phyloP scores from a whole-genome alignment of 53 echinoderm and acorn worm genomes.

The Stichopus horrens region DNA sequence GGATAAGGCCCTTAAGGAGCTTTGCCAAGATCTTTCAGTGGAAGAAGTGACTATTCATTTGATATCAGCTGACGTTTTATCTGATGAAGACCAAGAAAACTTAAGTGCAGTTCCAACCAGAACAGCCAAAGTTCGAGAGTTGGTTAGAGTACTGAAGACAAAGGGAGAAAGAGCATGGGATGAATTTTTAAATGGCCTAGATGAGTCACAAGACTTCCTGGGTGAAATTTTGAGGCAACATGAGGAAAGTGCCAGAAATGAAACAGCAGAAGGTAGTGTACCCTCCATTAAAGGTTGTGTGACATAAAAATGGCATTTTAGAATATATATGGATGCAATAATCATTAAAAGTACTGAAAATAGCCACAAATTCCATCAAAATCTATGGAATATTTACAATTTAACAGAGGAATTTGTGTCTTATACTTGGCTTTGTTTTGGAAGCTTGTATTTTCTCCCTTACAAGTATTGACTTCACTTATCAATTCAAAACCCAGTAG shows the following conservation, averaged over 20 bases:
- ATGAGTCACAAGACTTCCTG: slow-evolving; percentile 3
- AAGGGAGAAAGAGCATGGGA: neutral
- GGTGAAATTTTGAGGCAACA: neutral
- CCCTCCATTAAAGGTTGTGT: neutral
- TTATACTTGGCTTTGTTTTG: too few relatives aligned
- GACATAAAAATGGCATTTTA: neutral
- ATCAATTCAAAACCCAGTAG: too few relatives aligned
- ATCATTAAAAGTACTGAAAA: too few relatives aligned
- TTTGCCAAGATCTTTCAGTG: slow-evolving; percentile 21
- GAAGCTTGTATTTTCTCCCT: too few relatives aligned
- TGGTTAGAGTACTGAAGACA: neutral
- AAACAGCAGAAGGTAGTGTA: neutral
- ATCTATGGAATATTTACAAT: too few relatives aligned
- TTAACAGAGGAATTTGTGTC: too few relatives aligned
- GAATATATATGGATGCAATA: neutral
- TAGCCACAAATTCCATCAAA: too few relatives aligned
- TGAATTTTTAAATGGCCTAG: neutral
- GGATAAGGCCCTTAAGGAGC: neutral
- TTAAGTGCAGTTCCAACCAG: neutral
- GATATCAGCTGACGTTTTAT: neutral
- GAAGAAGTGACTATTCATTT: neutral
- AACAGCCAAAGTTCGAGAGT: slow-evolving; percentile 17
- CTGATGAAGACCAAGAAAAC: slow-evolving; percentile 31
- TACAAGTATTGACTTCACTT: too few relatives aligned
- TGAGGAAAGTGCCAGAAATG: neutral